Evolutionary conservation across 2,888 invertebrate genomes (phyloP).

Genomic region (Papilio gigon): DNA sequence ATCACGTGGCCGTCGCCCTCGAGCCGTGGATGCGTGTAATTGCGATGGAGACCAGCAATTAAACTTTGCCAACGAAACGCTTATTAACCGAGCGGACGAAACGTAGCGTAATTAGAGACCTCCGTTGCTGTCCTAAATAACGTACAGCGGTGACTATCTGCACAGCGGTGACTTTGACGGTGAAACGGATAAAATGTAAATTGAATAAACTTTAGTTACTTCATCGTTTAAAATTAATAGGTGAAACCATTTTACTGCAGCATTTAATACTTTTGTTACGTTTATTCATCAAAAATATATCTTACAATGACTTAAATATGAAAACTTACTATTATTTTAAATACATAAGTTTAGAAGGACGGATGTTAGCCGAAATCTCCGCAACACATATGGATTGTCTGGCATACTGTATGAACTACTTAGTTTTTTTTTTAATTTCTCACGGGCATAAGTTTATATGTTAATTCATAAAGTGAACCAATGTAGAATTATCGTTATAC

Average conservation of each 20-base stretch:
- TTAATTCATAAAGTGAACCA: too few species aligned
- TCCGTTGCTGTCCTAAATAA: conserved; percentile 49
- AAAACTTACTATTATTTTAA: too few species aligned
- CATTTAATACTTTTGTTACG: background rate
- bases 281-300: background rate
- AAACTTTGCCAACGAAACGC: conserved; percentile 66
- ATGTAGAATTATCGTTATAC: too few species aligned
- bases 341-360: too few species aligned
- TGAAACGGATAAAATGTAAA: conserved; percentile 31
- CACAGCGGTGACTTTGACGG: conserved; percentile 22
- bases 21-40: conserved; percentile 80
- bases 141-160: conserved; percentile 43
- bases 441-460: too few species aligned
- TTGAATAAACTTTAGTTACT: conserved; percentile 29
- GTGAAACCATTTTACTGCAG: background rate
- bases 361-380: too few species aligned
- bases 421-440: too few species aligned
- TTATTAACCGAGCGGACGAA: conserved; percentile 58
- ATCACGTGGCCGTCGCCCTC: conserved; percentile 65
- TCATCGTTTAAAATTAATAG: background rate
- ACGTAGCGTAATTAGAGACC: conserved; percentile 50
- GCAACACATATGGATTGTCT: too few species aligned
- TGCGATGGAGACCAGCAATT: conserved; percentile 73
- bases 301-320: too few species aligned
- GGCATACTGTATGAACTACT: too few species aligned